phyloP scores from a whole-genome alignment of 2,113 vertebrate genomes.

The Pelodiscus sinensis region DNA sequence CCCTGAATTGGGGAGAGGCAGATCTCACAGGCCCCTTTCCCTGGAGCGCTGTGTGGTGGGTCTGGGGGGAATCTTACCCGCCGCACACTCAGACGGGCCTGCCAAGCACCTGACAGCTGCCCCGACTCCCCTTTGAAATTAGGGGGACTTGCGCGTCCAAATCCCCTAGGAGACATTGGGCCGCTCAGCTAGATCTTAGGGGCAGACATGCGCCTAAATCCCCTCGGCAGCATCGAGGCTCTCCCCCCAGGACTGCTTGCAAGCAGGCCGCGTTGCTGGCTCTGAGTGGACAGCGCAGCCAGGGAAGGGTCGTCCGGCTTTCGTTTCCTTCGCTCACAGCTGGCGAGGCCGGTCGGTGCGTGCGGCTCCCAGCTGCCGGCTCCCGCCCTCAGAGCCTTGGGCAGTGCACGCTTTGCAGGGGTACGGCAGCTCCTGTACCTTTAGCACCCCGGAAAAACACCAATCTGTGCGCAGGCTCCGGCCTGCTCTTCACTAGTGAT shows the following conservation, averaged over 20 bases:
- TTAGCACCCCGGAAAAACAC: not conserved
- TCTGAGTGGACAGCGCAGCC: not conserved
- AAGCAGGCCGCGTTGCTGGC: not conserved
- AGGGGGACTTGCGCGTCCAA: not conserved
- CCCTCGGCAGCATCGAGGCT: not conserved
- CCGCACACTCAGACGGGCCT: not conserved
- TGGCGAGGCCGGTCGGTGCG: not conserved
- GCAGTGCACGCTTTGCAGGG: not conserved
- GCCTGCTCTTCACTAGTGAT: too few species aligned
- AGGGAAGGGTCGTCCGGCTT: not conserved
- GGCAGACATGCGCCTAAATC: not conserved
- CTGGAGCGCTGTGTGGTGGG: not conserved
- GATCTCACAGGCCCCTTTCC: not conserved
- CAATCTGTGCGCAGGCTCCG: too few species aligned
- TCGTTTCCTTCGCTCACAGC: not conserved
- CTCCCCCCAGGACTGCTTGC: not conserved
- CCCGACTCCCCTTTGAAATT: not conserved
- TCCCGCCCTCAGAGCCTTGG: too few species aligned
- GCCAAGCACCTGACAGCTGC: not conserved
- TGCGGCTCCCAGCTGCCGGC: too few species aligned
- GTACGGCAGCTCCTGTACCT: not conserved
- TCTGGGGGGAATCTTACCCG: not conserved
- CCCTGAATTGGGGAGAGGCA: fast-evolving
- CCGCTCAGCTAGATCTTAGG: not conserved
- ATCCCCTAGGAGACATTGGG: not conserved